phyloP scores from a whole-genome alignment of 1,140 invertebrate genomes.

The Oncopeltus fasciatus region DNA sequence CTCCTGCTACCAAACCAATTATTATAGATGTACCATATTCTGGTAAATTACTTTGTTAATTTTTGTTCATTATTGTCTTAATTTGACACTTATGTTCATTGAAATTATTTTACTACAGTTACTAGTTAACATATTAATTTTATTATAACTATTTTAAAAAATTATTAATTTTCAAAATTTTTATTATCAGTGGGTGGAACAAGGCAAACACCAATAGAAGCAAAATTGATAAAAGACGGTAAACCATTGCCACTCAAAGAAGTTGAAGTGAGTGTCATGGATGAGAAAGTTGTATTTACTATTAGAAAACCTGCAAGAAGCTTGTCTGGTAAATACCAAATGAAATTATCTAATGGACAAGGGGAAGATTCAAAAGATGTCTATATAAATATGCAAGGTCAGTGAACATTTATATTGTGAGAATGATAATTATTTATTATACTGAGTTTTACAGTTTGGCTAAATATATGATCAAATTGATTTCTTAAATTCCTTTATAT shows the following conservation, averaged over 20 bases:
- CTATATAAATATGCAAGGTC: slow-evolving; percentile 70
- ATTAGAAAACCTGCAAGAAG: slow-evolving; percentile 76
- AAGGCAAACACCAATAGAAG: slow-evolving; percentile 68
- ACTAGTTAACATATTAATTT: neutral
- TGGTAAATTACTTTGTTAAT: slow-evolving; percentile 39
- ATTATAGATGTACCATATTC: slow-evolving; percentile 81
- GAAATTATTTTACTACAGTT: neutral
- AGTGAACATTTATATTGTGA: too few relatives aligned
- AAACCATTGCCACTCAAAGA: slow-evolving; percentile 74
- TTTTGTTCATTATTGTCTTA: neutral
- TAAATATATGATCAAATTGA: too few relatives aligned
- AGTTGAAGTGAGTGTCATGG: slow-evolving; percentile 72
- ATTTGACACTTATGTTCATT: too few relatives aligned
- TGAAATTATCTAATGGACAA: slow-evolving; percentile 72
- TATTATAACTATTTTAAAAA: neutral
- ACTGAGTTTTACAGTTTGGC: too few relatives aligned
- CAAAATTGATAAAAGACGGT: slow-evolving; percentile 77
- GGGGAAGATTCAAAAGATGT: slow-evolving; percentile 75
- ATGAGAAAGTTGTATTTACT: slow-evolving; percentile 78
- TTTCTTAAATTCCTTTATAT: too few relatives aligned
- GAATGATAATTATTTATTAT: too few relatives aligned
- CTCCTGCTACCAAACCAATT: slow-evolving; percentile 62
- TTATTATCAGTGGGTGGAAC: slow-evolving; percentile 61
- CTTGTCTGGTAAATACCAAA: slow-evolving; percentile 66
- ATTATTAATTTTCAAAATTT: neutral